Percentiles rank a stretch among this genome's conserved stretches.
These are phyloP conservation scores for Haliclona indistincta DNA, from an alignment of 37 sponge, comb jelly and placozoan genomes.

Conservation along the genomic window DNA sequence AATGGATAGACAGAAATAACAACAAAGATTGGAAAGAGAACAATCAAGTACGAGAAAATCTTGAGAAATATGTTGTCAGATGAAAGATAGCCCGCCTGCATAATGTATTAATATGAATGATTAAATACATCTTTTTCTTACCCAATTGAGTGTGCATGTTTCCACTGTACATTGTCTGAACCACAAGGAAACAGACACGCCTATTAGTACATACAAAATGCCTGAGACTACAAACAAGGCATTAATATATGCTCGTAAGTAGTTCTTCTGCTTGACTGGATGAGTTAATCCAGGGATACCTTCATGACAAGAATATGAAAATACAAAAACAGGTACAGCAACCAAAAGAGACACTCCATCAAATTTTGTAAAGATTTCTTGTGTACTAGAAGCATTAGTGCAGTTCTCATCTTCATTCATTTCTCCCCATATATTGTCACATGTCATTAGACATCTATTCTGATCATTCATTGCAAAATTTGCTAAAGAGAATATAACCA, in stretches of 20 bases:
- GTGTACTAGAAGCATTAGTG: constrained; percentile 5
- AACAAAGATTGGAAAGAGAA: constrained; percentile 88
- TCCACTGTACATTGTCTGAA: constrained; percentile 63
- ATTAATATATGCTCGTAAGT: constrained; percentile 40
- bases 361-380: constrained; percentile 28
- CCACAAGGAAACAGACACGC: constrained; percentile 74
- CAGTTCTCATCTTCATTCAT: background rate
- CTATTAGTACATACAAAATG: constrained; percentile 67
- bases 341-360: constrained; percentile 62
- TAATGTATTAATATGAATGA: background rate
- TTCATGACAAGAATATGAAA: constrained; percentile 63
- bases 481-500: constrained; percentile 18
- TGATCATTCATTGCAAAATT: background rate
- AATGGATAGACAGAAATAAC: constrained; percentile 89
- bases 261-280: constrained; percentile 67
- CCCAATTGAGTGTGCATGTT: constrained; percentile 81
- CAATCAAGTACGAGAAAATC: constrained; percentile 73
- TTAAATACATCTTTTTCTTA: constrained; percentile 14
- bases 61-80: constrained; percentile 28
- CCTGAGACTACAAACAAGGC: constrained; percentile 47
- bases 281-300: constrained; percentile 77
- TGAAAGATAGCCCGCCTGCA: too few species aligned
- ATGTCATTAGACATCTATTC: too few species aligned
- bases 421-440: too few species aligned
- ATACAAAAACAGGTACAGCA: constrained; percentile 75